Percentiles rank a stretch among this genome's conserved stretches.
Evolutionary conservation across 2,888 invertebrate species (phyloP).

Genomic region (Scelioninae gen. 1): DNA sequence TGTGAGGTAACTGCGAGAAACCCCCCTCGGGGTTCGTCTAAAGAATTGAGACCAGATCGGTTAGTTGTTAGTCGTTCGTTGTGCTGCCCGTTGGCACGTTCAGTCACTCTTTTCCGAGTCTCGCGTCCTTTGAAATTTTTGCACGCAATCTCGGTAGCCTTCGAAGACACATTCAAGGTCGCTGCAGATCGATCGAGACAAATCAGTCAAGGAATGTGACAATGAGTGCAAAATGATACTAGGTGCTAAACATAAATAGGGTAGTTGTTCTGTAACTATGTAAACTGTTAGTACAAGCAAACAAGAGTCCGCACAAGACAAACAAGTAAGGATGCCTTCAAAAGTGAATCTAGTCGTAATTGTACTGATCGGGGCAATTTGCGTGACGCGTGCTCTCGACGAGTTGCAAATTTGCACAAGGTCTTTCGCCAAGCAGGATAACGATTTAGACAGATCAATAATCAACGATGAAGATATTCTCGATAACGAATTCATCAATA

Average conservation of each 20-base stretch:
- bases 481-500: conserved; percentile 18
- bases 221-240: conserved; percentile 29
- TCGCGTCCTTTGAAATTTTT: conserved; percentile 10
- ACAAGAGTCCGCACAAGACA: too few species aligned
- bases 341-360: conserved; percentile 79
- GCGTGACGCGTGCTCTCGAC: conserved; percentile 62
- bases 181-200: not conserved
- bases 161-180: conserved; percentile 41
- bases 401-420: conserved; percentile 55
- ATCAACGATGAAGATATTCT: conserved; percentile 22
- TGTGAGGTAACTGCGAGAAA: conserved; percentile 69
- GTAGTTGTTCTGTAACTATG: conserved; percentile 42
- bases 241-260: conserved; percentile 24
- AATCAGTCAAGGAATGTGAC: conserved; percentile 3
- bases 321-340: conserved; percentile 73
- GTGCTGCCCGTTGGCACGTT: conserved; percentile 74
- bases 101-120: conserved; percentile 47
- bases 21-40: conserved; percentile 75
- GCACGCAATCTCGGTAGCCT: conserved; percentile 8
- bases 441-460: conserved; percentile 22
- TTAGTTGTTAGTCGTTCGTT: conserved; percentile 82
- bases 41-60: conserved; percentile 80
- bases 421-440: conserved; percentile 10
- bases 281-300: conserved; percentile 24
- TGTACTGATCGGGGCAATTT: conserved; percentile 72